phyloP scores from a whole-genome alignment of 2,113 vertebrate species.

The Pleuronectes platessa region DNA sequence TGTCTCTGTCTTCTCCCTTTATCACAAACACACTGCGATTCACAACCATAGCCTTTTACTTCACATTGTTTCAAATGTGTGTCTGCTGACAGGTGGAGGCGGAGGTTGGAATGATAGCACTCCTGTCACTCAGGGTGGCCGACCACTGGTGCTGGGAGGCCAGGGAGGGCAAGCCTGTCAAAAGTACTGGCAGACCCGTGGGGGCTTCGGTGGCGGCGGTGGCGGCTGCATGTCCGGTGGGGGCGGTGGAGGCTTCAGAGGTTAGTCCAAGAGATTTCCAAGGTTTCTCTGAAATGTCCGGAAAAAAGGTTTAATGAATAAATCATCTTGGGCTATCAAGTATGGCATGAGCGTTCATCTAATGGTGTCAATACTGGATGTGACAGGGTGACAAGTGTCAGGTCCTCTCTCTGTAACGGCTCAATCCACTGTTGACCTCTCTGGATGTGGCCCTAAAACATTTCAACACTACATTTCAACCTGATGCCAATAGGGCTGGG shows the following conservation, averaged over 20 bases:
- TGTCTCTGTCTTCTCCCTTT: not conserved
- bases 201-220: conserved; percentile 96
- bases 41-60: not conserved
- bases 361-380: conserved; percentile 11
- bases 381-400: conserved; percentile 2
- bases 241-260: conserved; percentile 98
- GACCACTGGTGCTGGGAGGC: conserved; percentile 91
- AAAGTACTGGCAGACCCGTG: conserved; percentile 94
- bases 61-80: conserved; percentile 32
- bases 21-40: not conserved
- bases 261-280: conserved; percentile 77
- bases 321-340: conserved; percentile 2
- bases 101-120: conserved; percentile 94
- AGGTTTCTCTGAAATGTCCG: not conserved
- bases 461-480: not conserved
- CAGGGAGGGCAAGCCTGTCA: conserved; percentile 96
- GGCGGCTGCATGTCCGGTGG: conserved; percentile 96
- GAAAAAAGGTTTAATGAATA: not conserved
- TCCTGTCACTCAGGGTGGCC: conserved; percentile 91
- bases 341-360: not conserved
- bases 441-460: not conserved
- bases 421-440: not conserved
- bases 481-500: too few species aligned
- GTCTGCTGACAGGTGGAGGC: conserved; percentile 90
- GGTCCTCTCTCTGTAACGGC: not conserved